Conservation (phyloP, 1,140 invertebrate genomes). For the Drosophila nikananu region DNA sequence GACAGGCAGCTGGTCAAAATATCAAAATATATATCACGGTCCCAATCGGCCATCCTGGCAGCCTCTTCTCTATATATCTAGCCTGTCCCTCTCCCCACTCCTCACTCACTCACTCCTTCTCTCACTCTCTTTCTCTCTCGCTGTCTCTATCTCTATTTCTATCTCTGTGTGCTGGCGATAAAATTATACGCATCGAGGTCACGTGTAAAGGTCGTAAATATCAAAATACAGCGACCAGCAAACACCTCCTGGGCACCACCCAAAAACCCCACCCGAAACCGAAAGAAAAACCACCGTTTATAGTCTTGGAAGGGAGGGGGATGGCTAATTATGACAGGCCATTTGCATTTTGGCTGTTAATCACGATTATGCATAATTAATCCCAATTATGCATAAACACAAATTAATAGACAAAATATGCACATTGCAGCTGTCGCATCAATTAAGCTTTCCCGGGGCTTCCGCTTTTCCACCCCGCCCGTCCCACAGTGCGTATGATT, state of each 20-base stretch:
- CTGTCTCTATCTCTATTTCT: not conserved
- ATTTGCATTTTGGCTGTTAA: constrained; percentile 78
- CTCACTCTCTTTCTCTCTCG: too few species aligned
- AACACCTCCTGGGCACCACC: constrained; percentile 2
- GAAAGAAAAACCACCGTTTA: constrained; percentile 7
- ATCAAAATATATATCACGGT: constrained; percentile 43
- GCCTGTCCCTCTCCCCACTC: too few species aligned
- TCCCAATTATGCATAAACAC: constrained; percentile 78
- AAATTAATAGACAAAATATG: constrained; percentile 82
- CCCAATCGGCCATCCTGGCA: not conserved
- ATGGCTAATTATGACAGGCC: constrained; percentile 52
- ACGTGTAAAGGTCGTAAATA: constrained; percentile 75
- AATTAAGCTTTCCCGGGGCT: constrained; percentile 46
- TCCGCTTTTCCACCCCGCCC: not conserved
- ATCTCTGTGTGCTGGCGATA: constrained; percentile 50
- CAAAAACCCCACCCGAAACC: not conserved
- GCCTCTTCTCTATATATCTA: constrained; percentile 6
- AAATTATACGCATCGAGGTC: constrained; percentile 58
- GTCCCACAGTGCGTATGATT: constrained; percentile 35
- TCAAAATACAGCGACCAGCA: constrained; percentile 26
- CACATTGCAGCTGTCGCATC: constrained; percentile 63
- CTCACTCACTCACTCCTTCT: too few species aligned
- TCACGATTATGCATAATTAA: constrained; percentile 83
- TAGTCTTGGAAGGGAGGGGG: not conserved
- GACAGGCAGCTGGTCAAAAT: constrained; percentile 52